phyloP scores from a whole-genome alignment of 1,140 invertebrate genomes.

The Meloidogyne chitwoodi region DNA sequence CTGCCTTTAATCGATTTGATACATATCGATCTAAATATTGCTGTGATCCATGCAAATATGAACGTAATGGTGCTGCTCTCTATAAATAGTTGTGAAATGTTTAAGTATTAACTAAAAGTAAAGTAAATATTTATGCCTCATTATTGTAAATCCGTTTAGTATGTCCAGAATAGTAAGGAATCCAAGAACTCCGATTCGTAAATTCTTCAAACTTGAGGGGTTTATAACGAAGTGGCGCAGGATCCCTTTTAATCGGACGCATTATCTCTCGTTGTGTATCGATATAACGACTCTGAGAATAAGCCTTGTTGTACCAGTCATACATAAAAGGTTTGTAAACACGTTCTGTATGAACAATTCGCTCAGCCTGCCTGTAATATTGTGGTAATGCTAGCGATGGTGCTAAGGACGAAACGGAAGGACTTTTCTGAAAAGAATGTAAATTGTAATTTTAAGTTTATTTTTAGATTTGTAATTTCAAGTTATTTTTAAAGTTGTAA shows the following conservation, averaged over 20 bases:
- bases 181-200: conserved; percentile 38
- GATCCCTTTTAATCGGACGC: conserved; percentile 25
- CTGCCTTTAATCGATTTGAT: conserved; percentile 48
- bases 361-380: conserved; percentile 56
- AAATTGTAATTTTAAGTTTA: not conserved
- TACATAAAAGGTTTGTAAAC: conserved; percentile 59
- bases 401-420: conserved; percentile 54
- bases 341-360: conserved; percentile 58
- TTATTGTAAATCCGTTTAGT: conserved; percentile 59
- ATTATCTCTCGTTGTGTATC: conserved; percentile 47
- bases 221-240: conserved; percentile 15
- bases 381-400: conserved; percentile 57
- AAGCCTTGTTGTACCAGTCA: conserved; percentile 43
- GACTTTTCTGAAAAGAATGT: conserved; percentile 22
- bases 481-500: not conserved
- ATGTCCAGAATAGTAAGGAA: conserved; percentile 58
- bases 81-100: conserved; percentile 30
- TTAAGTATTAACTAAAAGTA: not conserved
- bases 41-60: conserved; percentile 56
- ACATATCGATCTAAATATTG: conserved; percentile 57
- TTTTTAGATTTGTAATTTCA: not conserved
- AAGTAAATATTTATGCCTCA: conserved; percentile 31
- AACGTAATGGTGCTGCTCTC: conserved; percentile 47
- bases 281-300: conserved; percentile 2
- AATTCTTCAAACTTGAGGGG: conserved; percentile 11